A percentile compares a stretch with the other conserved stretches of the same genome.
Conservation (phyloP, 92 coral and sea anemone species). For the Heliopora coerulea region DNA sequence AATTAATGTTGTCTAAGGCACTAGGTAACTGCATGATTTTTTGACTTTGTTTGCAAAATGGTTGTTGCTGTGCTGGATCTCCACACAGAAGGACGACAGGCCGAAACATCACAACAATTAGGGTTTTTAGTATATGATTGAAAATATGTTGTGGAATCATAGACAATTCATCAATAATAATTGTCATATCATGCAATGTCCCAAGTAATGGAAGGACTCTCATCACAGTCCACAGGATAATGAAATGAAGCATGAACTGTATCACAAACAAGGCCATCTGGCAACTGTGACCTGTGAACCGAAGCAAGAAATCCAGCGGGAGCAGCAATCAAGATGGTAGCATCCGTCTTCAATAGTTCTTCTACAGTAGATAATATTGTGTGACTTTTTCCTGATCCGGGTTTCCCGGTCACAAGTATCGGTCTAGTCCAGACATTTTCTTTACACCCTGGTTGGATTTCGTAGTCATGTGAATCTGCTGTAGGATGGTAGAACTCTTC, state of each 20-base stretch:
- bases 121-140: neutral
- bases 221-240: neutral
- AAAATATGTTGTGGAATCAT: neutral
- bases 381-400: slow-evolving; percentile 19
- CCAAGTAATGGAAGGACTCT: neutral
- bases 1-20: too few species aligned
- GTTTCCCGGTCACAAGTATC: slow-evolving; percentile 8
- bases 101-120: neutral
- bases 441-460: neutral
- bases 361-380: neutral
- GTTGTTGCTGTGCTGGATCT: too few species aligned
- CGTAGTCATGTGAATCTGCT: too few species aligned
- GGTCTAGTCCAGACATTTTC: slow-evolving; percentile 15
- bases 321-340: neutral
- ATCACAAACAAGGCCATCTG: neutral
- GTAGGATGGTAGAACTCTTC: neutral
- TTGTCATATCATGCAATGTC: neutral
- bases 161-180: slow-evolving; percentile 31
- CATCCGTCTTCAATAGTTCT: neutral
- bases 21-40: too few species aligned
- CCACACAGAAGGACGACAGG: slow-evolving; percentile 11
- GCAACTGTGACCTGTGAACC: neutral
- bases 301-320: slow-evolving; percentile 7
- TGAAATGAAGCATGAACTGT: slow-evolving; percentile 36
- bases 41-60: neutral